Conservation (phyloP, 2,888 invertebrate species). For the Dastarcus helophoroides region DNA sequence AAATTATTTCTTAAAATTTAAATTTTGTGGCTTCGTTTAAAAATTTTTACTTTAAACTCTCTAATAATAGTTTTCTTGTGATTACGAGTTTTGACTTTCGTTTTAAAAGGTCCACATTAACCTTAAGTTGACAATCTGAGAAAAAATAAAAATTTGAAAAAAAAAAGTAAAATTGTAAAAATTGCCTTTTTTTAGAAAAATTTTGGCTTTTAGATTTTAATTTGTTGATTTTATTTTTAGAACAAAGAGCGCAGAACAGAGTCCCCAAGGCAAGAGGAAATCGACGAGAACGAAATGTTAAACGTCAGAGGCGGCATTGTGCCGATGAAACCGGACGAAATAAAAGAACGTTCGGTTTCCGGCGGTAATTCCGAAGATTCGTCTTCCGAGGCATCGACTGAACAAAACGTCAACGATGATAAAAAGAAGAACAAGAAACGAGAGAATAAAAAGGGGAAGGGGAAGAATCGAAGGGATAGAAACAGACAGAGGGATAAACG, state of each 20-base stretch:
- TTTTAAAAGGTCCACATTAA: too few species aligned
- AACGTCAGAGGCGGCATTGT: slow-evolving; percentile 71
- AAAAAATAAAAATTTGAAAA: too few species aligned
- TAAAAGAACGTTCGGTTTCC: slow-evolving; percentile 22
- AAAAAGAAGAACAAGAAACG: slow-evolving; percentile 11
- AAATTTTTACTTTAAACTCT: too few species aligned
- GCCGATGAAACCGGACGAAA: slow-evolving; percentile 8
- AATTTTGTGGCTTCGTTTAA: too few species aligned
- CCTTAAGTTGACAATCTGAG: too few species aligned
- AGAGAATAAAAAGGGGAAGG: slow-evolving; percentile 16
- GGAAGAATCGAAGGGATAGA: slow-evolving; percentile 20
- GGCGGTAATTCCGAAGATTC: slow-evolving; percentile 45
- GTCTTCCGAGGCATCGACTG: slow-evolving; percentile 33
- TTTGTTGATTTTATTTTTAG: slow-evolving; percentile 19
- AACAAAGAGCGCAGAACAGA: slow-evolving; percentile 44
- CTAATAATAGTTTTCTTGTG: too few species aligned
- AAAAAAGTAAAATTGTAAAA: too few species aligned
- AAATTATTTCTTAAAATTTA: too few species aligned
- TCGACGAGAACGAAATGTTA: slow-evolving; percentile 71
- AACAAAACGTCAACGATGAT: slow-evolving; percentile 11
- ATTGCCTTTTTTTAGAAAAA: too few species aligned
- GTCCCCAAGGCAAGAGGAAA: slow-evolving; percentile 40
- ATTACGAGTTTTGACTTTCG: too few species aligned
- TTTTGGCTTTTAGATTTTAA: too few species aligned
- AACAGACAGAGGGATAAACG: slow-evolving; percentile 32